Base-by-base conservation (phyloP, 1,140 invertebrate species). In the Aphaenogaster ashmeadi region DNA sequence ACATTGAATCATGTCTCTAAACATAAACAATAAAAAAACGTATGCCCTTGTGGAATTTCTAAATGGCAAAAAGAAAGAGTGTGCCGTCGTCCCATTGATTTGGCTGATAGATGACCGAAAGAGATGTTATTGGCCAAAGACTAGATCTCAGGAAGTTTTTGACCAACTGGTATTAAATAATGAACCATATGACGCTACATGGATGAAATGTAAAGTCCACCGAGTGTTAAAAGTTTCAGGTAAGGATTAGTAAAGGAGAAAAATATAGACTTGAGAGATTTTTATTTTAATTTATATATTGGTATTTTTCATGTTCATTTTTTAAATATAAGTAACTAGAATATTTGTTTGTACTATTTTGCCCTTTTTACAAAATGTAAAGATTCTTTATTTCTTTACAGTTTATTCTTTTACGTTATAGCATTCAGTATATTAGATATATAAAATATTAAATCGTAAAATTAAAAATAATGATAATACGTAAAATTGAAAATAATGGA, bases 71-170 rank as follows among this genome's bases (percentile, higher is more conserved):
- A 69, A 44, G n/a, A 69, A 69, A 69, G 66, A 69, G 1, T 41
- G 64, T 67, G 38, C 66, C 0, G 13, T 47, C 6, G 9, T 47
- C 2, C 38, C 38, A 69, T 27, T 69, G n/a, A 69, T 69, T 27
- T 69, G 38, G 41, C 66, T 69, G 0, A 44, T 47, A 69, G n/a
- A 69, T 15, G 11, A 69, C 2, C 38, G 38, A 6, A 69, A 27
- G n/a, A 69, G 0, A 27, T 69, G 66, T 27, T 69, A 69, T 27
- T 69, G 38, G 66, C 66, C 66, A 44, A 69, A 44, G n/a, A 69
- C 13, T 21, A 69, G 2, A 69, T 44, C 18, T 47, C n/a, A 69
- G 2, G 0, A 44, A 44, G 21, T 27, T 44, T 47, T 69, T 69
- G 9, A 44, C 1, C 9, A 36, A 38, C 5, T 66, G 0, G 15